A percentile compares a stretch with the other conserved stretches of the same genome.
Evolutionary conservation across 2,797 vertebrate genomes (phyloP).

Genomic region (Aeoliscus strigatus): DNA sequence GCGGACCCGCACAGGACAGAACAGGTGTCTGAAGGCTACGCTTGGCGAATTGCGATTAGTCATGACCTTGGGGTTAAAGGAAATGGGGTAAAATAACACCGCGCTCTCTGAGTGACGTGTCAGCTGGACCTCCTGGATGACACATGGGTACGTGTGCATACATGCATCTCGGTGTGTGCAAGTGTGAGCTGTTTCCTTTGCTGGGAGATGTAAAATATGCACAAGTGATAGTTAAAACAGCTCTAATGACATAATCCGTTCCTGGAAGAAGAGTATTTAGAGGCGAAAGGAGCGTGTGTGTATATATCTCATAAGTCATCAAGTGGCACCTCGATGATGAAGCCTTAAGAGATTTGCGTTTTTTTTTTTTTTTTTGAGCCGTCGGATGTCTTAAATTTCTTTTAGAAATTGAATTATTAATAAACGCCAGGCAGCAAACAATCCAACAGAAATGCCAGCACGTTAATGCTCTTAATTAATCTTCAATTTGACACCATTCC

Average conservation of each 20-base stretch:
- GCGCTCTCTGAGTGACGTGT: slow-evolving; percentile 67
- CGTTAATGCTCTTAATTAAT: slow-evolving; percentile 40
- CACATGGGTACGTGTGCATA: slow-evolving; percentile 24
- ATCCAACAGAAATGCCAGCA: slow-evolving; percentile 39
- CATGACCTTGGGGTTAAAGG: slow-evolving; percentile 71
- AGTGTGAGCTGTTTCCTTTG: slow-evolving; percentile 20
- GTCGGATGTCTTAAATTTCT: slow-evolving; percentile 64
- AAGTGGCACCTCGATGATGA: slow-evolving; percentile 57
- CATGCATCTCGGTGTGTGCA: slow-evolving; percentile 10
- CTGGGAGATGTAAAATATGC: slow-evolving; percentile 21
- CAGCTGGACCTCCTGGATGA: slow-evolving; percentile 68
- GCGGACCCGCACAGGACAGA: slow-evolving; percentile 55
- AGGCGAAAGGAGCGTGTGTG: slow-evolving; percentile 16
- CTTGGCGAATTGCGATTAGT: slow-evolving; percentile 75
- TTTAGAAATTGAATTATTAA: slow-evolving; percentile 62
- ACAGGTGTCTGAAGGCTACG: slow-evolving; percentile 71
- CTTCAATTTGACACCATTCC: slow-evolving; percentile 62
- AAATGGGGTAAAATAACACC: slow-evolving; percentile 74
- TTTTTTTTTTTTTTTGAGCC: slow-evolving; percentile 49
- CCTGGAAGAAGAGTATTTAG: slow-evolving; percentile 12
- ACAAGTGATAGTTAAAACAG: slow-evolving; percentile 18
- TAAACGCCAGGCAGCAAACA: slow-evolving; percentile 54
- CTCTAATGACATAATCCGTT: slow-evolving; percentile 9
- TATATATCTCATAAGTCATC: slow-evolving; percentile 46
- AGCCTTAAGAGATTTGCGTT: too few relatives aligned